Percentiles rank a stretch among this genome's conserved stretches.
These are phyloP conservation scores for Myotis myotis DNA, from an alignment of 2,797 vertebrate species.

Conservation along the genomic window DNA sequence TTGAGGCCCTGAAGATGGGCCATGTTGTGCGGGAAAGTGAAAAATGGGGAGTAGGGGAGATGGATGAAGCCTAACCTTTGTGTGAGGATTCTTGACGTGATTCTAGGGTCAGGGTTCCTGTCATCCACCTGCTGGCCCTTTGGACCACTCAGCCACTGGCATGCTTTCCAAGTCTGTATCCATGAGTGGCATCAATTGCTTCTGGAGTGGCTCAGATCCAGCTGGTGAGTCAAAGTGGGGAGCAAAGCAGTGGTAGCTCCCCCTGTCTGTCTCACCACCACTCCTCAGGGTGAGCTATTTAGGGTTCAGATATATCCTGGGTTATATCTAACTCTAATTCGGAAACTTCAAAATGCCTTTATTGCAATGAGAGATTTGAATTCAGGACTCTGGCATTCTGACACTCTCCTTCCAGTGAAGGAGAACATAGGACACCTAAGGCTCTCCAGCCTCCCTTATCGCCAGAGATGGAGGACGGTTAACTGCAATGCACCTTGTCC, in stretches of 20 bases:
- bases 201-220: slow-evolving; percentile 51
- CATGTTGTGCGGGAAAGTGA: background rate
- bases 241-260: background rate
- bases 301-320: background rate
- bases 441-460: background rate
- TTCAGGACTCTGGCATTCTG: background rate
- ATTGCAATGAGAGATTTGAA: background rate
- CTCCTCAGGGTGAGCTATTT: background rate
- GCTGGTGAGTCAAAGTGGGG: slow-evolving; percentile 73
- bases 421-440: background rate
- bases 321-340: background rate
- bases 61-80: background rate
- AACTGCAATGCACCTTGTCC: background rate
- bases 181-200: slow-evolving; percentile 78
- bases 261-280: background rate
- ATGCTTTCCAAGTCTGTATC: slow-evolving; percentile 83
- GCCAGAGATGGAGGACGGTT: background rate
- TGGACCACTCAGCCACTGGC: background rate
- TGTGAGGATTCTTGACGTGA: background rate
- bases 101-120: slow-evolving; percentile 63
- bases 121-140: background rate
- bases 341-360: background rate
- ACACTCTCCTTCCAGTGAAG: background rate
- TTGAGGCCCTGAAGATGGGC: background rate
- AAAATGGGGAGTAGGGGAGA: background rate